These are phyloP conservation scores for Myotis myotis DNA, from an alignment of 2,797 vertebrate genomes.

Conservation along the genomic window DNA sequence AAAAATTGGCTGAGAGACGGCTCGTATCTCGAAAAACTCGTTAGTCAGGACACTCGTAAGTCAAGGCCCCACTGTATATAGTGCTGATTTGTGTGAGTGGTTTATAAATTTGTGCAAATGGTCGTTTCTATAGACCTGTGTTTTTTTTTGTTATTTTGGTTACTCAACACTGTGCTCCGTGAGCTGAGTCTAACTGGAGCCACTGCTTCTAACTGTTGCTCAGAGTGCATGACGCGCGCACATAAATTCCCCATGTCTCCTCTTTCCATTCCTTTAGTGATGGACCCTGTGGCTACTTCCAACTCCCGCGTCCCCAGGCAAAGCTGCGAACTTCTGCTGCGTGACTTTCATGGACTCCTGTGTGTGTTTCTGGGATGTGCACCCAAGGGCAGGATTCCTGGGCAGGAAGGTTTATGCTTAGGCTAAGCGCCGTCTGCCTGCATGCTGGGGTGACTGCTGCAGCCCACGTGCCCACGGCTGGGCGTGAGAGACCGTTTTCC, in stretches of 20 bases:
- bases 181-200: neutral
- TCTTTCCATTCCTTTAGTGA: neutral
- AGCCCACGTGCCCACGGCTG: neutral
- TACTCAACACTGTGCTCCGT: neutral
- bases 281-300: neutral
- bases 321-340: neutral
- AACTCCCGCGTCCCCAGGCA: neutral
- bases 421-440: neutral
- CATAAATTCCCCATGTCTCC: neutral
- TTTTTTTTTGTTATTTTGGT: neutral
- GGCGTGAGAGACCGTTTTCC: neutral
- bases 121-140: neutral
- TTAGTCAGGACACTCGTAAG: too few relatives aligned
- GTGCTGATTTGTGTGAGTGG: neutral
- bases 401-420: neutral
- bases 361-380: neutral
- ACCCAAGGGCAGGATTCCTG: neutral
- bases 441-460: neutral
- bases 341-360: neutral
- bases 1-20: too few relatives aligned
- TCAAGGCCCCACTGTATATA: too few relatives aligned
- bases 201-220: neutral
- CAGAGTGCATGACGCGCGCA: rapidly evolving
- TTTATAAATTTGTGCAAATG: neutral
- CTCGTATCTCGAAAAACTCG: too few relatives aligned